These are phyloP conservation scores for Eupithecia insigniata DNA, from an alignment of 2,888 invertebrate genomes.

Conservation along the genomic window DNA sequence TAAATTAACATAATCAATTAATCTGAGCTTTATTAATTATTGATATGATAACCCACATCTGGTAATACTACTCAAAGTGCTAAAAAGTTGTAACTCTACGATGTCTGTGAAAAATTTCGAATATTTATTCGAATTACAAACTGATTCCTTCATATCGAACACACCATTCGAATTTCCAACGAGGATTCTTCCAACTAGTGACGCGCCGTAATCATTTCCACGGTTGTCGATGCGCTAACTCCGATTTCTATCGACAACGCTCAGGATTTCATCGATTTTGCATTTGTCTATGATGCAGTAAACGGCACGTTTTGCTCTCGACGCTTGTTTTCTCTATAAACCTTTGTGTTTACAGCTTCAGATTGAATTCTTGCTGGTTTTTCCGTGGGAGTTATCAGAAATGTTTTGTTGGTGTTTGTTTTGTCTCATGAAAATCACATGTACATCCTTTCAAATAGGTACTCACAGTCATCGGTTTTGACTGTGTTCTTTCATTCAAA, in stretches of 20 bases:
- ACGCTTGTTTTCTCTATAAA: constrained; percentile 11
- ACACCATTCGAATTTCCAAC: constrained; percentile 2
- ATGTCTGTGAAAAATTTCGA: too few relatives aligned
- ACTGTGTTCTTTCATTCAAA: background rate
- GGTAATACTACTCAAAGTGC: background rate
- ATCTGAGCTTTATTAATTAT: too few relatives aligned
- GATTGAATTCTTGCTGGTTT: constrained; percentile 1
- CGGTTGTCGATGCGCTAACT: constrained; percentile 10
- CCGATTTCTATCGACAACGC: constrained; percentile 17
- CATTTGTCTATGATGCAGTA: constrained; percentile 20
- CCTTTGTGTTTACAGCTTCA: constrained; percentile 5
- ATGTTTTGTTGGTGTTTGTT: background rate
- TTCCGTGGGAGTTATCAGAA: background rate
- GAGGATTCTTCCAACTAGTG: constrained; percentile 1
- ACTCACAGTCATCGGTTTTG: background rate
- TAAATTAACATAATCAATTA: too few relatives aligned
- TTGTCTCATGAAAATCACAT: background rate
- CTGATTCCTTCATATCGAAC: background rate
- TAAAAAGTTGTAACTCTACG: too few relatives aligned
- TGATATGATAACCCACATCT: too few relatives aligned
- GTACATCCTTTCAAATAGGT: background rate
- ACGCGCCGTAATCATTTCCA: constrained; percentile 4
- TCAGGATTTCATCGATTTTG: constrained; percentile 25
- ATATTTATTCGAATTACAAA: background rate
- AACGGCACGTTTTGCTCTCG: constrained; percentile 27